Evolutionary conservation across 2,797 vertebrate species (phyloP), one percentile per base, ranked within the genome.

Genomic region (Buceros bicornis): DNA sequence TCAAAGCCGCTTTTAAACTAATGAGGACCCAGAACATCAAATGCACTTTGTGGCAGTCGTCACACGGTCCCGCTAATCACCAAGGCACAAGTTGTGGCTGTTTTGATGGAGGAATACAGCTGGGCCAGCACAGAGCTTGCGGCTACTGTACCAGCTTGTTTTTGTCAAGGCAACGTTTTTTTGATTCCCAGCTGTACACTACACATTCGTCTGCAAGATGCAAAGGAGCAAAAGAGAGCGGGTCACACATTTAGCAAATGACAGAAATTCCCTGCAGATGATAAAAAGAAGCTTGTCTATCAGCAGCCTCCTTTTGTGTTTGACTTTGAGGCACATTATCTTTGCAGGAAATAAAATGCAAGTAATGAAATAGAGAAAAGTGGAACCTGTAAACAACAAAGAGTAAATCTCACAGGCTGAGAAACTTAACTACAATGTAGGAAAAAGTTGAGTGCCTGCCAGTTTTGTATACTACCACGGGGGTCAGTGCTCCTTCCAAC

Each of bases 211-310:
- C 88, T 88, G 76, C 54, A 18, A 35, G 91, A 70, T 26, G 81
- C 57, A 69, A 16, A 60, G 61, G 53, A 81, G 82, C 76, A 80
- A 54, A 8, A 66, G 22, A 66, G 82, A 95, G 87, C 2, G 2
- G 67, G 93, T 78, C 91, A 58, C n/a, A 7, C 31, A 17, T 8
- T 78, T 31, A 90, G 86, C 61, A 83, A 62, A 76, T 31, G 57
- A 56, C 90, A 96, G 65, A 5, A 70, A 92, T 70, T 95, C 95
- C 90, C 95, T 6, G 14, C 76, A 85, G 91, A 66, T 64, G 65
- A 72, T 67, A 80, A 80, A 90, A 85, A 91, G 81, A 58, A 91
- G 83, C 82, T 51, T 61, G 76, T 89, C 95, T 81, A 58, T 82
- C 95, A 85, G n/a, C 72, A 81, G 81, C 74, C 57, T 89, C 81